A percentile compares a stretch with the other conserved stretches of the same genome.
These are phyloP conservation scores for Podotricha telesiphe DNA, from an alignment of 2,888 invertebrate genomes.

Conservation along the genomic window DNA sequence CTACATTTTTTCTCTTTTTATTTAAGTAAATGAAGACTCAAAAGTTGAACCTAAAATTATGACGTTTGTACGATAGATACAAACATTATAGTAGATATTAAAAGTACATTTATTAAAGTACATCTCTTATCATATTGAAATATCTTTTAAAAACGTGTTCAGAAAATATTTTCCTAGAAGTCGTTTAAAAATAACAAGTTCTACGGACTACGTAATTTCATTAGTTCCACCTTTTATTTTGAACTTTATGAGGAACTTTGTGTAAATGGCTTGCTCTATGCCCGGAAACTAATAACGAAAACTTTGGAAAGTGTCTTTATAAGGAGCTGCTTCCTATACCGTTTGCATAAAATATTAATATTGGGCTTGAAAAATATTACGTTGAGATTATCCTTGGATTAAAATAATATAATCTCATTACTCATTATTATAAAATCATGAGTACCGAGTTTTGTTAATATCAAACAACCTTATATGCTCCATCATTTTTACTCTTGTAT, in stretches of 20 bases:
- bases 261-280: constrained; percentile 61
- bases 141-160: background rate
- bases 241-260: constrained; percentile 61
- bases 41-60: no score
- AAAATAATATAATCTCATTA: no score
- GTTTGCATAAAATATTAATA: constrained; percentile 25
- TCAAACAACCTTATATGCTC: background rate
- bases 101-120: no score
- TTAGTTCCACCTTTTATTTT: constrained; percentile 61
- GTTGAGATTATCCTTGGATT: constrained; percentile 5
- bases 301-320: constrained; percentile 43
- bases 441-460: background rate
- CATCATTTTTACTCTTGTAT: background rate
- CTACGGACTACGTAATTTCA: constrained; percentile 57
- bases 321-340: constrained; percentile 15
- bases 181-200: constrained; percentile 39
- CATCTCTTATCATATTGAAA: no score
- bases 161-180: constrained; percentile 6
- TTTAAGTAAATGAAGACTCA: background rate
- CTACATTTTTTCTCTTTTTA: background rate
- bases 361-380: background rate
- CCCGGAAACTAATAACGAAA: constrained; percentile 50
- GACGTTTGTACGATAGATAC: no score
- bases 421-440: no score
- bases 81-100: no score